Evolutionary conservation across 1,140 invertebrate genomes (phyloP).

Genomic region (Oreohelix idahoensis): DNA sequence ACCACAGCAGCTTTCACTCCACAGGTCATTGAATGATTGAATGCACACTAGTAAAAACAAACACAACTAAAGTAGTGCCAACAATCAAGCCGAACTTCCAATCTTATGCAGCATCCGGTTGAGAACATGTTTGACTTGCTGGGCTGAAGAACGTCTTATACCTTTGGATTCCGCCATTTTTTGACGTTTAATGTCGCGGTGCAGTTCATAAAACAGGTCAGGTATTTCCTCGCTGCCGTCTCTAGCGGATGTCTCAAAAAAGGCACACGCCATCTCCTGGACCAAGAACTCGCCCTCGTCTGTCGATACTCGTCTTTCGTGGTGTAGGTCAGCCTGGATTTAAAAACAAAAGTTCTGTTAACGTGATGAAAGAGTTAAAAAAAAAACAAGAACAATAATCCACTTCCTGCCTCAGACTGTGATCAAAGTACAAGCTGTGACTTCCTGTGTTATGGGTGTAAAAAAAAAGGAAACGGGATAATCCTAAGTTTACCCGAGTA

Average conservation of each 20-base stretch:
- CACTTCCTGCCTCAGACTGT: no score
- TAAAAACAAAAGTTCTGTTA: no score
- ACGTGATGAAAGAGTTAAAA: no score
- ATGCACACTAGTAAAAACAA: no score
- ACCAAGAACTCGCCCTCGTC: conserved; percentile 86
- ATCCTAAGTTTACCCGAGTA: no score
- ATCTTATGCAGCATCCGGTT: conserved; percentile 69
- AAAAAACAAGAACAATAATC: no score
- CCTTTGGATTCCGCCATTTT: conserved; percentile 66
- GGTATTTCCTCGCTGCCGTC: conserved; percentile 80
- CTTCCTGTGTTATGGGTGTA: no score
- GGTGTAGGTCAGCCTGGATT: conserved; percentile 84
- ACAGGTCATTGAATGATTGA: no score
- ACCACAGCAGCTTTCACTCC: no score
- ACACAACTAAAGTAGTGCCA: no score
- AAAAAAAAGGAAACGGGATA: no score
- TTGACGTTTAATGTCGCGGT: conserved; percentile 68
- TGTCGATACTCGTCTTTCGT: conserved; percentile 87
- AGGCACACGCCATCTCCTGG: conserved; percentile 84
- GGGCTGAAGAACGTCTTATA: conserved; percentile 69
- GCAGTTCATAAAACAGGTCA: conserved; percentile 68
- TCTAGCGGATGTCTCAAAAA: conserved; percentile 87
- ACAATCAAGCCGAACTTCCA: conserved; percentile 43
- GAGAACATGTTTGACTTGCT: conserved; percentile 68
- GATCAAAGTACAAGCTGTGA: no score